Base-by-base conservation (phyloP, 1,140 invertebrate genomes). In the Lineus longissimus region DNA sequence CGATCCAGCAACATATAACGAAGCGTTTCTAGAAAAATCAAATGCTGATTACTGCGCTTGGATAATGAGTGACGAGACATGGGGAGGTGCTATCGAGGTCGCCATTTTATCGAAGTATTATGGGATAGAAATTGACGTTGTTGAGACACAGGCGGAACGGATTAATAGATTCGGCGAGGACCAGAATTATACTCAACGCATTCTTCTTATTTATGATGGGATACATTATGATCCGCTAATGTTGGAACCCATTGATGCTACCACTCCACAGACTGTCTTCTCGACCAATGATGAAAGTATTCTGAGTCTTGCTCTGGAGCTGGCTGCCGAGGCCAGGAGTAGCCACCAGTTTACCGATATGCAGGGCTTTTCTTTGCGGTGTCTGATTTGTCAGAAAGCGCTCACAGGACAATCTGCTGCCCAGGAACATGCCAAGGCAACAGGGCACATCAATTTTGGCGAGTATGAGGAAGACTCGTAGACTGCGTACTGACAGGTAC, bases 81-180 rank as follows among this genome's bases (percentile, higher is more conserved):
- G 95, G 95, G 95, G 95, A 65, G 95, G 95, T 70, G 94, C 91
- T 47, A 97, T 98, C 70, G 95, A 98, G 84, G 83, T 94, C 2
- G 83, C 93, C 1, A 92, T 97, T 63, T 81, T 98, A n/a, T 90
- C 91, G 2, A 87, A 88, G 72, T 90, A 91, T 81, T 97, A 92
- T 82, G 88, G 89, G 41, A 81, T 95, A 65, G 94, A 98, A 85
- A 96, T 97, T 81, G 93, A 90, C 70, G 94, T 96, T 7, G 90
- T 97, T 2, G 92, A 97, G 77, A 94, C 92, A 41, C 87, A 94
- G 65, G 92, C 92, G 82, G 88, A 88, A 30, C 89, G 92, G 63
- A 91, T 97, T 33, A 94, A 95, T 78, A 87, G 91, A 72, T 97
- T 97, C 83, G 95, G 95, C 4, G 94, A 97, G 81, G 93, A 96